phyloP scores from a whole-genome alignment of 1,140 invertebrate genomes.

The Nephotettix cincticeps region DNA sequence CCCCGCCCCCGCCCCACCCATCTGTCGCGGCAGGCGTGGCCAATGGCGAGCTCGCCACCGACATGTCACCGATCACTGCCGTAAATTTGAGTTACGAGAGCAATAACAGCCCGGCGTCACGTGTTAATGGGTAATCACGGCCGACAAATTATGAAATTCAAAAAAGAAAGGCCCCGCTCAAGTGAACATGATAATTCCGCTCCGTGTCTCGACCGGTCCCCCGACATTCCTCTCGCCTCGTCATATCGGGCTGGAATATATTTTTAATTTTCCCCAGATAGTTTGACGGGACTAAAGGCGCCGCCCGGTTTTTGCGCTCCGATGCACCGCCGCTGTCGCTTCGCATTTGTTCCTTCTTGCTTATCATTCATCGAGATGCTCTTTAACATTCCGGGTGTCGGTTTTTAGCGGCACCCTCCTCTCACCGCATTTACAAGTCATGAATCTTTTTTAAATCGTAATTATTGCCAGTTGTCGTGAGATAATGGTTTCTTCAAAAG shows the following conservation, averaged over 20 bases:
- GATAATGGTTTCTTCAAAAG: too few relatives aligned
- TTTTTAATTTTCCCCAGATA: slow-evolving; percentile 22
- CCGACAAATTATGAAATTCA: slow-evolving; percentile 7
- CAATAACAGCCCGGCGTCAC: background rate
- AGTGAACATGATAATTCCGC: slow-evolving; percentile 20
- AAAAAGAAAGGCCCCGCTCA: background rate
- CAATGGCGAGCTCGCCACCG: too few relatives aligned
- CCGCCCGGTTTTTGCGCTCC: slow-evolving; percentile 1
- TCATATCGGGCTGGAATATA: slow-evolving; percentile 16
- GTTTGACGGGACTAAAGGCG: background rate
- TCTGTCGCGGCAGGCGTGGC: too few relatives aligned
- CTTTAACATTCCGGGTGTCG: slow-evolving; percentile 1
- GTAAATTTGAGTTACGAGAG: slow-evolving; percentile 12
- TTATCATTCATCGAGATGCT: slow-evolving; percentile 8
- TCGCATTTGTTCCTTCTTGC: slow-evolving; percentile 12
- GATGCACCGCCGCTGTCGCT: slow-evolving; percentile 1
- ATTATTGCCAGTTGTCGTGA: too few relatives aligned
- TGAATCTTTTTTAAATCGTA: background rate
- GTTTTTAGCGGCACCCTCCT: slow-evolving; percentile 5
- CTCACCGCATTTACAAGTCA: background rate
- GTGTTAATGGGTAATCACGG: background rate
- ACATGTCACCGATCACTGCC: background rate
- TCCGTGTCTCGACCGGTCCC: background rate
- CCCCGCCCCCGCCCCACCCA: too few relatives aligned
- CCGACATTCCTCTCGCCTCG: background rate